Percentiles rank a stretch among this genome's conserved stretches.
Evolutionary conservation across 2,888 invertebrate genomes (phyloP).

Genomic region (Hyposoter didymator): DNA sequence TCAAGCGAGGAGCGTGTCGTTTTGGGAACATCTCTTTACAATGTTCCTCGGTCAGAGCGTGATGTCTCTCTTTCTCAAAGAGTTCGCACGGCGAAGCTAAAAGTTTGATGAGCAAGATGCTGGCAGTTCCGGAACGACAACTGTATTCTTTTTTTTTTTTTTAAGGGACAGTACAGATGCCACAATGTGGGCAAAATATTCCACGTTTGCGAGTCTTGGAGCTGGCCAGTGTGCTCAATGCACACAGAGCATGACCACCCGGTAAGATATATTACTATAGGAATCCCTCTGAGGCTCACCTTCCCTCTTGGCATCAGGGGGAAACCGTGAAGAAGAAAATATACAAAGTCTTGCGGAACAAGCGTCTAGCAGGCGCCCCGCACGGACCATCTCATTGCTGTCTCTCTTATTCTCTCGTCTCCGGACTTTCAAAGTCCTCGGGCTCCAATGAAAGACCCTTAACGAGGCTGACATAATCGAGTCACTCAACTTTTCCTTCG

Average conservation of each 20-base stretch:
- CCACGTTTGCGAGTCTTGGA: slow-evolving; percentile 61
- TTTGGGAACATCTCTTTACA: slow-evolving; percentile 65
- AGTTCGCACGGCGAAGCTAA: slow-evolving; percentile 44
- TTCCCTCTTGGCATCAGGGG: slow-evolving; percentile 28
- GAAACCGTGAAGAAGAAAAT: slow-evolving; percentile 46
- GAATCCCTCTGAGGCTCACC: slow-evolving; percentile 11
- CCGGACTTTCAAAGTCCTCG: slow-evolving; percentile 54
- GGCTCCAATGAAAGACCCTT: slow-evolving; percentile 53
- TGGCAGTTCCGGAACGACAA: slow-evolving; percentile 36
- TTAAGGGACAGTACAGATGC: slow-evolving; percentile 22
- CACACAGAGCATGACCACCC: slow-evolving; percentile 61
- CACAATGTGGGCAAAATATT: slow-evolving; percentile 67
- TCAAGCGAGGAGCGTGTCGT: slow-evolving; percentile 36
- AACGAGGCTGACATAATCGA: slow-evolving; percentile 66
- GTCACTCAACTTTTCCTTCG: slow-evolving; percentile 44
- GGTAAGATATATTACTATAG: slow-evolving; percentile 52
- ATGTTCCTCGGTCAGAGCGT: slow-evolving; percentile 60
- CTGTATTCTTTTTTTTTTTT: slow-evolving; percentile 50
- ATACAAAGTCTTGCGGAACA: slow-evolving; percentile 56
- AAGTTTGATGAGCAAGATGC: slow-evolving; percentile 28
- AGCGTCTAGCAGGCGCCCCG: slow-evolving; percentile 69
- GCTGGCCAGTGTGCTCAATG: slow-evolving; percentile 31
- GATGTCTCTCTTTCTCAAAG: slow-evolving; percentile 72
- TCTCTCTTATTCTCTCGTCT: slow-evolving; percentile 45
- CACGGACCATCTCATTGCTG: slow-evolving; percentile 59